These are phyloP conservation scores for Nephrotoma guestfalica DNA, from an alignment of 2,888 invertebrate genomes.

Conservation along the genomic window DNA sequence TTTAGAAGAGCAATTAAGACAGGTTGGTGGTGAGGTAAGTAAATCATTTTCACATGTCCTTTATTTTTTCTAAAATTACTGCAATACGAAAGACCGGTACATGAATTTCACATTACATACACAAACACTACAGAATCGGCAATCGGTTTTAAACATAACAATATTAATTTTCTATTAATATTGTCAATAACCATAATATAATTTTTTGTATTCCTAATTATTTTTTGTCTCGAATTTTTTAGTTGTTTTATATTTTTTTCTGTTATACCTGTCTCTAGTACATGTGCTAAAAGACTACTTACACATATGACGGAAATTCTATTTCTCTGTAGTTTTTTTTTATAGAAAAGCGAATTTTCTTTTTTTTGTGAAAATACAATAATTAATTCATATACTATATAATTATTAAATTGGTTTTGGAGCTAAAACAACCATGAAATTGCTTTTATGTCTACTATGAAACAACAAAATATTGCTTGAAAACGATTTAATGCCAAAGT, in stretches of 20 bases:
- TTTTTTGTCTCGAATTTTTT: neutral
- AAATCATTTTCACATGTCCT: neutral
- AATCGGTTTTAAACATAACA: neutral
- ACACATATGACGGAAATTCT: neutral
- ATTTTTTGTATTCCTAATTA: neutral
- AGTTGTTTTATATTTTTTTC: neutral
- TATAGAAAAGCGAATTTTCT: neutral
- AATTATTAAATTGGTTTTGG: neutral
- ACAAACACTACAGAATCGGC: neutral
- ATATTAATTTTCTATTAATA: slow-evolving; percentile 4
- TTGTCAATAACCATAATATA: neutral
- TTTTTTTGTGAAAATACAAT: neutral
- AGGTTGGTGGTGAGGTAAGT: slow-evolving; percentile 32
- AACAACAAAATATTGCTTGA: neutral
- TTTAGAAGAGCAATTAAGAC: slow-evolving; percentile 30
- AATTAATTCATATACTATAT: neutral
- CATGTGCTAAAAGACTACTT: neutral
- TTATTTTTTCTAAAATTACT: slow-evolving; percentile 4
- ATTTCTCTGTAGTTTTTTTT: neutral
- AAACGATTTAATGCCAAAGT: neutral
- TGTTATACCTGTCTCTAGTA: neutral
- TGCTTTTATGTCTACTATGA: neutral
- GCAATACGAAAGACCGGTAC: neutral
- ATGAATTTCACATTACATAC: neutral
- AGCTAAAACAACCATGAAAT: neutral